Base-by-base conservation (phyloP, 2,888 invertebrate species). In the Myathropa florea region DNA sequence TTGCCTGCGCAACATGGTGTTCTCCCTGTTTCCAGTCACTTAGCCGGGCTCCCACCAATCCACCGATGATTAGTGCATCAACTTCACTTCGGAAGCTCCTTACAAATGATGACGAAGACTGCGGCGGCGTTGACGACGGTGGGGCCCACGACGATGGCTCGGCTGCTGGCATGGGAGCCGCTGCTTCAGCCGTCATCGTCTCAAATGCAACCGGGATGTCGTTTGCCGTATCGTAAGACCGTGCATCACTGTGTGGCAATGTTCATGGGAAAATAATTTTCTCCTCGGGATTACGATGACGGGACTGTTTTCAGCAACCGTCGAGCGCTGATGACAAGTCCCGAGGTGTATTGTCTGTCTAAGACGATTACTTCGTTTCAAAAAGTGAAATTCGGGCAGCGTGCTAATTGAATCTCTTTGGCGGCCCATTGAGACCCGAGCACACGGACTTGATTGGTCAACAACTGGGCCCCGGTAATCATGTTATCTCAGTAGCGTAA, bases 21-120 rank as follows among this genome's bases (percentile, higher is more conserved):
- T 72, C 68, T 26, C 57, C 46, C 73, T 24, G 46, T 63, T 53
- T 73, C 26, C 57, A 68, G 59, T 68, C 68, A 59, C 64, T 55
- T 60, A 75, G 33, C 36, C 75, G 55, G 46, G 76, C 76, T 84
- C 76, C 83, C 78, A 73, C 72, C 77, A 72, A 70, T 71, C 70
- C 70, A 64, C 28, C 55, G 63, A 67, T 80, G 83, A 86, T 82
- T 83, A 86, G 86, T 72, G 80, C 82, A 78, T 86, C 78, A 79
- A 86, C 78, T 76, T 78, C 82, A 79, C 83, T 79, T 86, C 86
- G 83, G 86, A 86, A 86, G 86, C 86, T 85, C 67, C 85, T 81
- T 68, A 39, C 84, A 84, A 77, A 68, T 84, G 79, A 33, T 59
- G 46, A 46, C n/a, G n/a, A n/a, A 4, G 4, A n/a, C 18, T 6